Conservation (phyloP, 2,797 vertebrate species). For the Balearica regulorum region DNA sequence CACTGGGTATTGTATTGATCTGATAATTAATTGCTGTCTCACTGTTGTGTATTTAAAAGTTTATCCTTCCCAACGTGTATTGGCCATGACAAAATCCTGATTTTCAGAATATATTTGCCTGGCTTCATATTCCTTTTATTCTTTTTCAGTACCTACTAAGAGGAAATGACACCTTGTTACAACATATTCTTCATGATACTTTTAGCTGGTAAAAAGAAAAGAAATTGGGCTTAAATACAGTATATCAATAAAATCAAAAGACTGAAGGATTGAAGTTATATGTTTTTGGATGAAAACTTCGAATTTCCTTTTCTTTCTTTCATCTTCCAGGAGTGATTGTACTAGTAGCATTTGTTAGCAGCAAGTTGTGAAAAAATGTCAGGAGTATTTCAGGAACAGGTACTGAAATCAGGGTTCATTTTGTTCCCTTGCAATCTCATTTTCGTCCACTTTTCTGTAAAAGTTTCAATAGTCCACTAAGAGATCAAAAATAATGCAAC, state of each 20-base stretch:
- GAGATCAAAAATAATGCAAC: background rate
- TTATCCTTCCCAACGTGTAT: background rate
- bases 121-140: background rate
- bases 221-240: background rate
- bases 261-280: background rate
- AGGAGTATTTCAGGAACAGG: background rate
- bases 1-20: background rate
- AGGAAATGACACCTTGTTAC: background rate
- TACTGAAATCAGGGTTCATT: background rate
- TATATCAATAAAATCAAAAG: background rate
- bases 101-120: background rate
- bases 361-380: background rate
- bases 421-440: background rate
- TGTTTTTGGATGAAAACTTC: background rate
- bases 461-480: background rate
- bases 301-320: background rate
- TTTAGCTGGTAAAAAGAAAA: background rate
- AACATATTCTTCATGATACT: background rate
- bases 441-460: background rate
- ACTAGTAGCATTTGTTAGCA: background rate
- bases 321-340: background rate
- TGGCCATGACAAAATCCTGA: background rate
- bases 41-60: background rate
- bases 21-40: background rate
- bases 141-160: background rate